Base-by-base conservation (phyloP, 2,888 invertebrate species). In the Drosophila hamatofila region DNA sequence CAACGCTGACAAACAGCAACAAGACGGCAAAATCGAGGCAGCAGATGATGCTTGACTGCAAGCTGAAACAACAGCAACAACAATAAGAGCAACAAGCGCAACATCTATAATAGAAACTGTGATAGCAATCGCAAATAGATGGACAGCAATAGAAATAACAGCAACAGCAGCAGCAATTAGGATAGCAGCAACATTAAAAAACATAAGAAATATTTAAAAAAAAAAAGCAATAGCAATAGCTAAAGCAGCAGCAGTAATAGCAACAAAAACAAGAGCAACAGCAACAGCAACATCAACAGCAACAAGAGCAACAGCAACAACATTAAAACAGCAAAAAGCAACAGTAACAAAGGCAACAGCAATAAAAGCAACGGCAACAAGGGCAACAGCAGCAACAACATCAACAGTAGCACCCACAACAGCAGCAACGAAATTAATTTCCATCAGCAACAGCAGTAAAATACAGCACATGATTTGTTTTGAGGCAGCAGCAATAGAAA, bases 1-100 rank as follows among this genome's bases (percentile, higher is more conserved):
- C 84, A 84, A 78, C 75, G 72, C 75, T 64, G 71, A 65, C 65
- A 61, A 67, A 8, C 75, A 44, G 11, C 49, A 48, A 2, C 44
- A 33, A 52, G 27, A 16, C 16, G 37, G 14, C 72, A 12, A 25
- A 46, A 41, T 0, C 41, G 4, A 3, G 25, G 37, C 42, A 48
- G 27, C 27, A 30, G 49, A 18, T 49, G 46, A 25, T 27, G 46
- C 48, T 25, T 25, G 46, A 25, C 46, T n/a, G 46, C 25, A n/a
- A 46, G 25, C 46, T n/a, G n/a, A 4, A 7, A 30, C 27, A 49
- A 30, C 49, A 49, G 30, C 30, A 49, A 9, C 18, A 27, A 11
- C 27, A 16, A 11, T 5, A n/a, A 2, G 0, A n/a, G 11, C 9
- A 46, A 16, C 9, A 46, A 11, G n/a, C n/a, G 44, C 23, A 42